phyloP scores from a whole-genome alignment of 2,888 invertebrate species.

The Cosmorhoe ocellata region DNA sequence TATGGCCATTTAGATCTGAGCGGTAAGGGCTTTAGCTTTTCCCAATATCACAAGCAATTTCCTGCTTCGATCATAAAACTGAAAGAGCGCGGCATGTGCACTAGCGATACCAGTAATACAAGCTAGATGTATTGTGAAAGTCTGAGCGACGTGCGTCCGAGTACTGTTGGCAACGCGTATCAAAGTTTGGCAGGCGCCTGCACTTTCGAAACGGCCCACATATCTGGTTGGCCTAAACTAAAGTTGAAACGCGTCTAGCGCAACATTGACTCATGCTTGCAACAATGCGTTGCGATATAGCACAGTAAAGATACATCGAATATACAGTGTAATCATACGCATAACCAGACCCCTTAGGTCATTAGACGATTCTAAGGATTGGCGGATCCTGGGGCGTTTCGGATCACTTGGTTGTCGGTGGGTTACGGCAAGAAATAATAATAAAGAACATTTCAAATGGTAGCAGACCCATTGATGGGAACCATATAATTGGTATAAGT shows the following conservation, averaged over 20 bases:
- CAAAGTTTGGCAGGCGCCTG: constrained; percentile 69
- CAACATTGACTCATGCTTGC: constrained; percentile 47
- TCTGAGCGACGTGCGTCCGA: constrained; percentile 41
- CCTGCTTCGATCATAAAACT: constrained; percentile 23
- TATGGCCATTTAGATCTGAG: constrained; percentile 12
- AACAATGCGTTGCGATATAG: constrained; percentile 30
- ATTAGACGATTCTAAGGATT: constrained; percentile 1
- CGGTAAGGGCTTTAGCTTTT: constrained; percentile 14
- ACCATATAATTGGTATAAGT: too few relatives aligned
- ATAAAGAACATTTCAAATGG: too few relatives aligned
- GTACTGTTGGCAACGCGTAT: constrained; percentile 60
- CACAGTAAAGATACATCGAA: constrained; percentile 5
- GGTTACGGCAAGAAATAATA: not conserved
- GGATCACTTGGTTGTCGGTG: not conserved
- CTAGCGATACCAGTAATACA: constrained; percentile 19
- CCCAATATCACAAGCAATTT: constrained; percentile 26
- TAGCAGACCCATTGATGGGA: too few relatives aligned
- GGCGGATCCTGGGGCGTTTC: constrained; percentile 1
- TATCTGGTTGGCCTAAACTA: constrained; percentile 37
- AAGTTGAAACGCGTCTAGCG: constrained; percentile 50
- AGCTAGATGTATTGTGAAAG: constrained; percentile 53
- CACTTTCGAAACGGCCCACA: constrained; percentile 42
- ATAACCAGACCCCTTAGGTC: not conserved
- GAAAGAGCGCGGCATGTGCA: constrained; percentile 14
- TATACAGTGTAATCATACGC: constrained; percentile 4